phyloP scores from a whole-genome alignment of 2,113 vertebrate genomes.

The Hippocampus zosterae region DNA sequence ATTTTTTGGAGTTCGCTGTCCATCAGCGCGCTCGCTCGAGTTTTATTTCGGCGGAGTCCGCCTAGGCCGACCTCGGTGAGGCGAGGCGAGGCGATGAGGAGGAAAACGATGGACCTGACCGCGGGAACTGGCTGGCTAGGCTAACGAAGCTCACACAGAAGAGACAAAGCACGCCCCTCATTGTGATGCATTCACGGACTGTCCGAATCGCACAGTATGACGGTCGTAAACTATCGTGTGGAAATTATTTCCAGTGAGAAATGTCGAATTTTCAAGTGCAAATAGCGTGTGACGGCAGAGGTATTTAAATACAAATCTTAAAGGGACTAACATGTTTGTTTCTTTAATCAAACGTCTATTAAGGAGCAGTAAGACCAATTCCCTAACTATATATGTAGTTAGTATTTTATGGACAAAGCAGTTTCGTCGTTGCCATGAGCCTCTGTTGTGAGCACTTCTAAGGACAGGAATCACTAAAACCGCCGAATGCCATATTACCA shows the following conservation, averaged over 20 bases:
- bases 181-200: slow-evolving; percentile 23
- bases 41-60: background rate
- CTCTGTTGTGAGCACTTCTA: no score
- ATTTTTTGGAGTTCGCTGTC: slow-evolving; percentile 49
- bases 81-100: background rate
- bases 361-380: no score
- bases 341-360: no score
- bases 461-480: no score
- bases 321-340: no score
- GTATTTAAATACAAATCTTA: no score
- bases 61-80: background rate
- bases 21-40: slow-evolving; percentile 31
- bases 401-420: no score
- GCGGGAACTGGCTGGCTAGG: background rate
- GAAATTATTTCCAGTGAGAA: background rate
- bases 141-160: slow-evolving; percentile 14
- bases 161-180: slow-evolving; percentile 31
- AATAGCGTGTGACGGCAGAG: no score
- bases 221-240: background rate
- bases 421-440: no score
- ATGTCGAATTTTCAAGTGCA: background rate
- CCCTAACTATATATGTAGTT: no score
- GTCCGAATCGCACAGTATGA: accelerated
- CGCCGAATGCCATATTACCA: no score
- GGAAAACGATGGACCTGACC: background rate